Conservation (phyloP, 2,797 vertebrate species). For the Pogoniulus pusillus region DNA sequence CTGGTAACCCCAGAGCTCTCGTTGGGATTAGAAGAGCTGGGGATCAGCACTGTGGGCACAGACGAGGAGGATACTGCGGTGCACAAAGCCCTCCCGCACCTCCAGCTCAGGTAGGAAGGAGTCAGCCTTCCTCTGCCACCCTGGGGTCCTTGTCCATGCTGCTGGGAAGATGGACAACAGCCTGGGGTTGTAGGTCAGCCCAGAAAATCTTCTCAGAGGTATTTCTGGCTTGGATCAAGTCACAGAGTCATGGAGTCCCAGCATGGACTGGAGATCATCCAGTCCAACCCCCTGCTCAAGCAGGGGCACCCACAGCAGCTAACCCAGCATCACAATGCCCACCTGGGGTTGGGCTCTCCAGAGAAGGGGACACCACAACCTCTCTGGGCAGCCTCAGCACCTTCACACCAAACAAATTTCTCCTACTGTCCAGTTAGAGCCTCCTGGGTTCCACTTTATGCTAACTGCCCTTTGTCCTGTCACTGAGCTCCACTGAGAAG, state of each 20-base stretch:
- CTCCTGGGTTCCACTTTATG: too few relatives aligned
- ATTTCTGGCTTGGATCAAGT: too few relatives aligned
- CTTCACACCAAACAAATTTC: too few relatives aligned
- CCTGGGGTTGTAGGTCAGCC: not conserved
- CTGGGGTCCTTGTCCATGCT: not conserved
- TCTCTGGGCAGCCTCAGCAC: too few relatives aligned
- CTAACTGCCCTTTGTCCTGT: too few relatives aligned
- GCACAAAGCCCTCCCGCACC: not conserved
- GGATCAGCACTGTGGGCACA: rapidly evolving
- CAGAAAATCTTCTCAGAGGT: not conserved
- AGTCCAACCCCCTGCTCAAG: not conserved
- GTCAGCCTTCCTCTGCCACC: not conserved
- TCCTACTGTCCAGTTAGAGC: too few relatives aligned
- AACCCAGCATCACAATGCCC: too few relatives aligned
- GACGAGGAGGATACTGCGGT: not conserved
- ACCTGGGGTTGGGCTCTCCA: too few relatives aligned
- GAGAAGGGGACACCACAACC: too few relatives aligned
- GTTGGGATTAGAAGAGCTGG: not conserved
- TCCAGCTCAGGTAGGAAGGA: rapidly evolving
- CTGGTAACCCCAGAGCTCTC: not conserved
- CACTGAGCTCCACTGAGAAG: too few relatives aligned
- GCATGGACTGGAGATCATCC: not conserved
- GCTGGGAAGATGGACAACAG: rapidly evolving
- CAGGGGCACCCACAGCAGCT: too few relatives aligned
- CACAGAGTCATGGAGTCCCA: not conserved